Evolutionary conservation across 2,888 invertebrate species (phyloP).

Genomic region (Noctua comes): DNA sequence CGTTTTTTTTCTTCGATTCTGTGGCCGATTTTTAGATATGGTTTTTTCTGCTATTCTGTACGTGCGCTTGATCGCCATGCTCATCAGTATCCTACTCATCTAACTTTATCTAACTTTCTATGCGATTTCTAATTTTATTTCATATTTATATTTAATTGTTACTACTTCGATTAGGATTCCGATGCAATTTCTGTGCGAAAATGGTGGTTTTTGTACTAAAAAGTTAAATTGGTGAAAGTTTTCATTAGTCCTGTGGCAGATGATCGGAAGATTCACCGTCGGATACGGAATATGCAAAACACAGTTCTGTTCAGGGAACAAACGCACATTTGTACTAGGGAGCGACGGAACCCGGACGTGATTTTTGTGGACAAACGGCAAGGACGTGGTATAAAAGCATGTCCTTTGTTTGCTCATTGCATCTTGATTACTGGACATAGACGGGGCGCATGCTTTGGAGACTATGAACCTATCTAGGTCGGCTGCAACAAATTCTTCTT

Average conservation of each 20-base stretch:
- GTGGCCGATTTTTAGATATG: not conserved
- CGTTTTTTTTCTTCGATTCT: constrained; percentile 13
- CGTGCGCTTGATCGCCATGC: not conserved
- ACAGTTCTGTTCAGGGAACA: not conserved
- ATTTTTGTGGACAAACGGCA: not conserved
- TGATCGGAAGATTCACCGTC: not conserved
- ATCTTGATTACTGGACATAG: not conserved
- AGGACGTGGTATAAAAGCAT: not conserved
- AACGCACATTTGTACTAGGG: not conserved
- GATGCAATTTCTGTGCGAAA: not conserved
- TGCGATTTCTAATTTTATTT: not conserved
- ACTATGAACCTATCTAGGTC: not conserved
- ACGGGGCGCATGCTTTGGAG: not conserved
- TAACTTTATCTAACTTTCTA: not conserved
- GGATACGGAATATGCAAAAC: not conserved
- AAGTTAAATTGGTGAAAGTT: not conserved
- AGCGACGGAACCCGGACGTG: not conserved
- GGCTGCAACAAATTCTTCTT: not conserved
- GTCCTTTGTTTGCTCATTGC: not conserved
- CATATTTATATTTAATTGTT: not conserved
- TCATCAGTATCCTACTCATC: not conserved
- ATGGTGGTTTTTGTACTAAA: not conserved
- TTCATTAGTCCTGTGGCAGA: no score
- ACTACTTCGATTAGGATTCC: not conserved
- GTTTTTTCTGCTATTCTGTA: not conserved